Evolutionary conservation across 64 coral and sea anemone species (phyloP).

Genomic region (Anthopleura sola): DNA sequence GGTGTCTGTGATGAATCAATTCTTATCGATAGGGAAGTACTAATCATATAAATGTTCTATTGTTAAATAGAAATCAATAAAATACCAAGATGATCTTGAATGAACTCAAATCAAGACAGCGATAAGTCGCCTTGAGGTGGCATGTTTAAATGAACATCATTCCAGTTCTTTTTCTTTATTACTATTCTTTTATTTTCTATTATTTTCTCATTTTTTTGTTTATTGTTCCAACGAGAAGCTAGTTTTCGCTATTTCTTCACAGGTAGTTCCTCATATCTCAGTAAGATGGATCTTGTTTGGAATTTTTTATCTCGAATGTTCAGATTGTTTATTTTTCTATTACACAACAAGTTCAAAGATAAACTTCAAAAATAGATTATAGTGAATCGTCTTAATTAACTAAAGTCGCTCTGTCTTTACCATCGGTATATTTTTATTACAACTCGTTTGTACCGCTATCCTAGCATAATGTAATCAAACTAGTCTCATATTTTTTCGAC

Average conservation of each 20-base stretch:
- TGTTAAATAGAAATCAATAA: neutral
- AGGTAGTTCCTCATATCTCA: neutral
- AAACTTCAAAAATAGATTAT: neutral
- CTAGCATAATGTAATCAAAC: neutral
- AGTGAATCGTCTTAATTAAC: neutral
- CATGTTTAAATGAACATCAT: neutral
- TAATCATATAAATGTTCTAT: conserved; percentile 2
- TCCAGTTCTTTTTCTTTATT: neutral
- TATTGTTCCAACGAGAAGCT: neutral
- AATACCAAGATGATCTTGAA: neutral
- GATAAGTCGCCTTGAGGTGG: conserved; percentile 1
- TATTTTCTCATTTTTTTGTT: neutral
- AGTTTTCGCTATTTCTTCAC: neutral
- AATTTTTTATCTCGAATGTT: neutral
- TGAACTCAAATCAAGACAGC: neutral
- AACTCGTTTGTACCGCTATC: no score
- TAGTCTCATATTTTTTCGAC: neutral
- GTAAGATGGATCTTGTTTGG: neutral
- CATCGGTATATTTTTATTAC: neutral
- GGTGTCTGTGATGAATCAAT: neutral
- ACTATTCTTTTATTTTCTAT: neutral
- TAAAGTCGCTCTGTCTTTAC: neutral
- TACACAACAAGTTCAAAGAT: neutral
- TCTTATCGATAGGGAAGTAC: neutral
- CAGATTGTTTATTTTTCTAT: neutral